Conservation (phyloP, 2,888 invertebrate species). For the Papilio gigon region DNA sequence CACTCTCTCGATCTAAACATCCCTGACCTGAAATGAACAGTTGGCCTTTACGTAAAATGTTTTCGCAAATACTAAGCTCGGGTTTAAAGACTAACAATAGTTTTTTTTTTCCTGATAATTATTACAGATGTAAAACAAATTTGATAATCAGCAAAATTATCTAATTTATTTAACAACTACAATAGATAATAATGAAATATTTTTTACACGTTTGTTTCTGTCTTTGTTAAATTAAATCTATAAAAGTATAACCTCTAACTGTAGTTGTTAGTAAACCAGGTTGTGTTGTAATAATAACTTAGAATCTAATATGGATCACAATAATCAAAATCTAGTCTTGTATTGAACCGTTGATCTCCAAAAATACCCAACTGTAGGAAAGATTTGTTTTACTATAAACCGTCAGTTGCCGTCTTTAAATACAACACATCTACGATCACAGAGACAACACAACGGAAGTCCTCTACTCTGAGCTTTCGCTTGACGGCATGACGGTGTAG, state of each 20-base stretch:
- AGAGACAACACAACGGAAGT: background rate
- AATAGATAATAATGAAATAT: too few species aligned
- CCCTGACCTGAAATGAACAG: conserved; percentile 40
- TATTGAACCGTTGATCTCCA: too few species aligned
- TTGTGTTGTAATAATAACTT: background rate
- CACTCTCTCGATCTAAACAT: conserved; percentile 35
- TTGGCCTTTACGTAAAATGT: conserved; percentile 38
- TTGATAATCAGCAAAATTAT: background rate
- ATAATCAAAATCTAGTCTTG: too few species aligned
- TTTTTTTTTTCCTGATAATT: conserved; percentile 1
- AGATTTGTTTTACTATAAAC: too few species aligned
- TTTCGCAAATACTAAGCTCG: conserved; percentile 38
- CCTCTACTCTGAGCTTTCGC: background rate
- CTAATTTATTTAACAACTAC: background rate
- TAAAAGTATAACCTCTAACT: too few species aligned
- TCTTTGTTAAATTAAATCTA: too few species aligned
- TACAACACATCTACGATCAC: too few species aligned
- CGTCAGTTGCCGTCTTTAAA: too few species aligned
- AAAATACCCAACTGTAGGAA: too few species aligned
- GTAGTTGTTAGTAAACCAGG: too few species aligned
- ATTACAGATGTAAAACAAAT: conserved; percentile 3
- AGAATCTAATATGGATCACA: too few species aligned
- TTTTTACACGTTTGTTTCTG: too few species aligned
- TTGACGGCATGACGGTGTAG: background rate
- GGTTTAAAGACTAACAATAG: conserved; percentile 21